A percentile compares a stretch with the other conserved stretches of the same genome.
Evolutionary conservation across 2,797 vertebrate species (phyloP).

Genomic region (Chelon auratus): DNA sequence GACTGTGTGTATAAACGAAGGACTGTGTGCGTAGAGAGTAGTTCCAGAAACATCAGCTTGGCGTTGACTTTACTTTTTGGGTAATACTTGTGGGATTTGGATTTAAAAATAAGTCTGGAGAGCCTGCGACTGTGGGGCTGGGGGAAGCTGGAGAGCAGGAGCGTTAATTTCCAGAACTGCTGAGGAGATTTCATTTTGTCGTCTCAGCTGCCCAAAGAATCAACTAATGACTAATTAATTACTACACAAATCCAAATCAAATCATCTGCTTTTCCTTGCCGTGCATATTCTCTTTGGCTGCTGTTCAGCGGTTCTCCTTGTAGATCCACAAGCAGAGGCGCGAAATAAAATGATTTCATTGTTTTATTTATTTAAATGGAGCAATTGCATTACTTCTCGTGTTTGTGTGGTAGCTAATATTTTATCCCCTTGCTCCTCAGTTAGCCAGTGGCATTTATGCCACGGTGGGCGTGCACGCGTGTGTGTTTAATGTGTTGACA

Average conservation of each 20-base stretch:
- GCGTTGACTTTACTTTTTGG: conserved; percentile 55
- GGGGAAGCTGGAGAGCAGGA: conserved; percentile 40
- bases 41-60: conserved; percentile 53
- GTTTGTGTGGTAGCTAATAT: conserved; percentile 29
- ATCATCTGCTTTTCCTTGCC: conserved; percentile 64
- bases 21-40: conserved; percentile 12
- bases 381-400: conserved; percentile 6
- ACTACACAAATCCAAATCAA: conserved; percentile 65
- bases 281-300: conserved; percentile 64
- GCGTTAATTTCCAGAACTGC: conserved; percentile 70
- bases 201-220: conserved; percentile 76
- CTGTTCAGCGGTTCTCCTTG: conserved; percentile 48
- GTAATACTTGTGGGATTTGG: conserved; percentile 57
- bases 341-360: conserved; percentile 47
- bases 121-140: conserved; percentile 20
- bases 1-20: conserved; percentile 3
- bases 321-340: conserved; percentile 22
- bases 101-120: conserved; percentile 64
- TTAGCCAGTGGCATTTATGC: conserved; percentile 53
- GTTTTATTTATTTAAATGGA: conserved; percentile 18
- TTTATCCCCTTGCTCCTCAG: conserved; percentile 32
- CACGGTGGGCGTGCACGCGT: conserved; percentile 2
- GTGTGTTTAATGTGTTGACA: conserved; percentile 73
- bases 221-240: conserved; percentile 81
- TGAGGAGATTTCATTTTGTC: conserved; percentile 71